These are phyloP conservation scores for Protobothrops mucrosquamatus DNA, from an alignment of 2,113 vertebrate species.

Conservation along the genomic window DNA sequence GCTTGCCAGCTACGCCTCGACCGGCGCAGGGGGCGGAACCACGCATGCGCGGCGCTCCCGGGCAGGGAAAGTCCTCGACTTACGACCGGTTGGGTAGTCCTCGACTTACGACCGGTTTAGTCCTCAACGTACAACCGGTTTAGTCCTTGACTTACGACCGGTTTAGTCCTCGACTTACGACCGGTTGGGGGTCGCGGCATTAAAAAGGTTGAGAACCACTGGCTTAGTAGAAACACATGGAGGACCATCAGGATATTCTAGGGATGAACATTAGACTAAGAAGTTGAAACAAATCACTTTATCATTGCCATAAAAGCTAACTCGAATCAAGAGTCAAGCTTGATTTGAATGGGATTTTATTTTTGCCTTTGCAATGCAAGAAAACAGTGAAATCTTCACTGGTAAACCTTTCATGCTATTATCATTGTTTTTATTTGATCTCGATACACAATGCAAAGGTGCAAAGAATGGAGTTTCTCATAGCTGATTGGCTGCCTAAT, in stretches of 20 bases:
- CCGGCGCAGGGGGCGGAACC: no score
- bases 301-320: neutral
- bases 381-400: neutral
- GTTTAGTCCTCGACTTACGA: no score
- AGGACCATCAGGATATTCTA: neutral
- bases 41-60: no score
- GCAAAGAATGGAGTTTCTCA: neutral
- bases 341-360: neutral
- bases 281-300: neutral
- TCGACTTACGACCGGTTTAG: no score
- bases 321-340: neutral
- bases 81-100: no score
- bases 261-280: neutral
- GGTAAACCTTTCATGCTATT: neutral
- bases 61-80: no score
- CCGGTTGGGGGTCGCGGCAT: no score
- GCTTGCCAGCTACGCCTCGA: no score
- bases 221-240: neutral
- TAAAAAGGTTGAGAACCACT: no score
- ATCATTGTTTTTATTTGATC: neutral
- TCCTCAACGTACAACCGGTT: no score
- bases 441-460: neutral
- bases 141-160: no score
- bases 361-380: neutral
- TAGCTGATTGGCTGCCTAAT: neutral